These are phyloP conservation scores for Labroides dimidiatus DNA, from an alignment of 2,797 vertebrate species.

Conservation along the genomic window DNA sequence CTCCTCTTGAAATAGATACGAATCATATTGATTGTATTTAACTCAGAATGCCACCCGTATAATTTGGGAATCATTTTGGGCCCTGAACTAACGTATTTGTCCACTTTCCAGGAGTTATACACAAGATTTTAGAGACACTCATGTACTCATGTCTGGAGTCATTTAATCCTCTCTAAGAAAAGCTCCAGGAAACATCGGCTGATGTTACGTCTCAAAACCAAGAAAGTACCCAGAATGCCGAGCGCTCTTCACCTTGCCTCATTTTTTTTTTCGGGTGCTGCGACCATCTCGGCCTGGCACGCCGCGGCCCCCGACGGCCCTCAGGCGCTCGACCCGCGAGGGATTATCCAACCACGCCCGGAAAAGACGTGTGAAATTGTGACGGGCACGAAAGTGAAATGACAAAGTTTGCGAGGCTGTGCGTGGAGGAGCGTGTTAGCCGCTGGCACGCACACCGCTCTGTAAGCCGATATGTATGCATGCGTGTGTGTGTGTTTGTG, in stretches of 20 bases:
- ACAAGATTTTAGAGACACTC: too few relatives aligned
- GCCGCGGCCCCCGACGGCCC: slow-evolving; percentile 44
- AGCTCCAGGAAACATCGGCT: slow-evolving; percentile 26
- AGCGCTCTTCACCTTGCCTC: slow-evolving; percentile 38
- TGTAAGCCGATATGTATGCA: slow-evolving; percentile 75
- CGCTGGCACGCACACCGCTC: slow-evolving; percentile 69
- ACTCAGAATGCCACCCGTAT: too few relatives aligned
- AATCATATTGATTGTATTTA: too few relatives aligned
- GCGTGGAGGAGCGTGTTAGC: slow-evolving; percentile 72
- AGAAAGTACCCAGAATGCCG: slow-evolving; percentile 34
- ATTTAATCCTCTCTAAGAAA: slow-evolving; percentile 20
- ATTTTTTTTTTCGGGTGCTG: slow-evolving; percentile 17
- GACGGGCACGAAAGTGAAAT: slow-evolving; percentile 82
- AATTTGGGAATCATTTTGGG: too few relatives aligned
- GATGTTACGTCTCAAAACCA: slow-evolving; percentile 19
- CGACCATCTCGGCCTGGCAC: slow-evolving; percentile 64
- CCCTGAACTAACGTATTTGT: too few relatives aligned
- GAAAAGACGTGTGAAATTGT: slow-evolving; percentile 86
- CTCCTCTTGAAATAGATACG: too few relatives aligned
- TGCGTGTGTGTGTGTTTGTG: slow-evolving; percentile 28
- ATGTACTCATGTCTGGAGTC: slow-evolving; percentile 1
- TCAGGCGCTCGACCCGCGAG: slow-evolving; percentile 63
- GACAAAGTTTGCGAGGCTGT: slow-evolving; percentile 72
- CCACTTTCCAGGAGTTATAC: too few relatives aligned
- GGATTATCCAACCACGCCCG: slow-evolving; percentile 77